Evolutionary conservation across 2,797 vertebrate species (phyloP).

Genomic region (Ispidina picta): DNA sequence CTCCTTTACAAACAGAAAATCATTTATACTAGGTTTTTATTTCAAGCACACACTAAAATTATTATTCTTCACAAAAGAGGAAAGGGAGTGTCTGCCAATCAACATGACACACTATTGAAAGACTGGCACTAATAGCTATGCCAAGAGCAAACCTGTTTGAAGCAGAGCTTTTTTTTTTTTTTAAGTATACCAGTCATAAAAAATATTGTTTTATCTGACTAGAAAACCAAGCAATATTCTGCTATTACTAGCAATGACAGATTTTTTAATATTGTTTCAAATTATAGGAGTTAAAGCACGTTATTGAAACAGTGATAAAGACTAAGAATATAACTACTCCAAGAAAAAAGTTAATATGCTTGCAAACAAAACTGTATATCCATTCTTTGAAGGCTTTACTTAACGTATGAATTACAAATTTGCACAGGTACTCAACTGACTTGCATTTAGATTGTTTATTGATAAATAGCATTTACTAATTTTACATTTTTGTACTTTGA

Average conservation of each 20-base stretch:
- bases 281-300: constrained; percentile 47
- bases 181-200: constrained; percentile 83
- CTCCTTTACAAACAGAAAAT: constrained; percentile 84
- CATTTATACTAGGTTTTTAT: constrained; percentile 88
- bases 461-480: not conserved
- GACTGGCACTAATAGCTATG: constrained; percentile 77
- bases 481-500: not conserved
- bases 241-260: constrained; percentile 71
- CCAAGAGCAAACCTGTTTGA: constrained; percentile 86
- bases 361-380: not conserved
- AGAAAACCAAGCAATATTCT: constrained; percentile 78
- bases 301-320: constrained; percentile 37
- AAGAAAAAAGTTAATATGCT: not conserved
- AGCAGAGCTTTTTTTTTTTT: constrained; percentile 81
- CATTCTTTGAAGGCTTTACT: not conserved
- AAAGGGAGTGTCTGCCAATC: constrained; percentile 89
- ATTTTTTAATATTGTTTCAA: constrained; percentile 58
- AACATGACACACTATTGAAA: constrained; percentile 79
- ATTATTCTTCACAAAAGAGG: constrained; percentile 79
- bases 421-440: not conserved
- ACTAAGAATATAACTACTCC: constrained; percentile 15
- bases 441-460: constrained; percentile 4
- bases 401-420: not conserved
- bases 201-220: constrained; percentile 81
- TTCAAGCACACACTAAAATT: constrained; percentile 89